Conservation (phyloP, 2,113 vertebrate species). For the Ceyx melanurus region DNA sequence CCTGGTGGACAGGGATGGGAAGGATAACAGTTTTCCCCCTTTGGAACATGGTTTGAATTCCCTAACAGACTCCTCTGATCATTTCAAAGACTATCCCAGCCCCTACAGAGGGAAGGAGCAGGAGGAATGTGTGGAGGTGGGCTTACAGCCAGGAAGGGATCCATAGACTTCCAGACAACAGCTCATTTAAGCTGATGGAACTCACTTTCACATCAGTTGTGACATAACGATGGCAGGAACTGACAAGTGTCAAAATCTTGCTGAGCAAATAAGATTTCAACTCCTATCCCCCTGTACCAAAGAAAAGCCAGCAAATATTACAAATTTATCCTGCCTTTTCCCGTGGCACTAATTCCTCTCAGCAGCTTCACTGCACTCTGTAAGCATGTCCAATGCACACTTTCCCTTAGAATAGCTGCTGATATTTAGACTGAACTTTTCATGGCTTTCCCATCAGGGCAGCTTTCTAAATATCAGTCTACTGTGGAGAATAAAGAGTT, state of each 20-base stretch:
- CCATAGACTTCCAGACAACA: slow-evolving; percentile 15
- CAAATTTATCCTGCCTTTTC: slow-evolving; percentile 1
- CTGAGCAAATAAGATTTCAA: slow-evolving; percentile 34
- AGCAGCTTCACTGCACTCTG: neutral
- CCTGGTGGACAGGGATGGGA: neutral
- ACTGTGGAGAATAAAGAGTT: neutral
- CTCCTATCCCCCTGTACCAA: neutral
- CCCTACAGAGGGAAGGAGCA: neutral
- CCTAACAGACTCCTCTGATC: neutral
- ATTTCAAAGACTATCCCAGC: neutral
- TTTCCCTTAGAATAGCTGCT: neutral
- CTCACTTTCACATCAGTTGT: slow-evolving; percentile 49
- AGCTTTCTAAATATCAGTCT: neutral
- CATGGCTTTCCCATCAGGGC: neutral
- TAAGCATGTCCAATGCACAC: neutral
- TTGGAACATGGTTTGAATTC: neutral
- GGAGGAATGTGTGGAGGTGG: neutral
- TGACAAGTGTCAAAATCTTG: slow-evolving; percentile 61
- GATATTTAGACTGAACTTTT: neutral
- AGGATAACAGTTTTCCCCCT: neutral
- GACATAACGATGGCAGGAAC: slow-evolving; percentile 46
- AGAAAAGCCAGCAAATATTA: slow-evolving; percentile 28
- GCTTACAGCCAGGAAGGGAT: slow-evolving; percentile 42
- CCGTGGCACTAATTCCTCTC: neutral
- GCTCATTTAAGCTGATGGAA: slow-evolving; percentile 44